Percentiles rank a stretch among this genome's conserved stretches.
Conservation (phyloP, 1,140 invertebrate genomes). For the Drosophila cardini region DNA sequence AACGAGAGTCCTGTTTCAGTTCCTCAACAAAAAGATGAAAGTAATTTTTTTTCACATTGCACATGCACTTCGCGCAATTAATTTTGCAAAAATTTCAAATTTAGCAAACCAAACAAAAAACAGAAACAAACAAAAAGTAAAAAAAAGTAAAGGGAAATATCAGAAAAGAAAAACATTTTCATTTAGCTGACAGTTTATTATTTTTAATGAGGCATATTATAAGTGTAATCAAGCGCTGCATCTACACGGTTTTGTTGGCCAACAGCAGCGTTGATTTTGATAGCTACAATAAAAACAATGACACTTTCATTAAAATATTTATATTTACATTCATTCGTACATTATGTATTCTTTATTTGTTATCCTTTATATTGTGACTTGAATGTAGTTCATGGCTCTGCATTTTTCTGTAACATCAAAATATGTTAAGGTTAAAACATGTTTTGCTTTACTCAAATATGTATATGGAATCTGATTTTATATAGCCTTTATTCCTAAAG, state of each 20-base stretch:
- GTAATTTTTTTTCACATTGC: slow-evolving; percentile 67
- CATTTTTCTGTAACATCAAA: slow-evolving; percentile 10
- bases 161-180: slow-evolving; percentile 57
- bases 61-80: slow-evolving; percentile 74
- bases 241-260: slow-evolving; percentile 21
- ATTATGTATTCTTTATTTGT: slow-evolving; percentile 21
- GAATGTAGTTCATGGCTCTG: slow-evolving; percentile 33
- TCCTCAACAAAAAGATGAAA: slow-evolving; percentile 37
- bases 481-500: no score
- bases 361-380: slow-evolving; percentile 11
- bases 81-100: slow-evolving; percentile 69
- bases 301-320: slow-evolving; percentile 48
- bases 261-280: slow-evolving; percentile 60
- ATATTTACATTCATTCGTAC: slow-evolving; percentile 7
- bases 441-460: neutral
- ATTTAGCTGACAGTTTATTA: slow-evolving; percentile 78
- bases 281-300: slow-evolving; percentile 63
- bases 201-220: slow-evolving; percentile 81
- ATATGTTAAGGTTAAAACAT: slow-evolving; percentile 30
- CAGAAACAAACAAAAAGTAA: slow-evolving; percentile 4
- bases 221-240: slow-evolving; percentile 59
- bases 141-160: neutral
- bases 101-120: slow-evolving; percentile 22
- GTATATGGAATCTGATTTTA: no score
- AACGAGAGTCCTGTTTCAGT: slow-evolving; percentile 39